Conservation (phyloP, 2,113 vertebrate species). For the Jacana jacana region DNA sequence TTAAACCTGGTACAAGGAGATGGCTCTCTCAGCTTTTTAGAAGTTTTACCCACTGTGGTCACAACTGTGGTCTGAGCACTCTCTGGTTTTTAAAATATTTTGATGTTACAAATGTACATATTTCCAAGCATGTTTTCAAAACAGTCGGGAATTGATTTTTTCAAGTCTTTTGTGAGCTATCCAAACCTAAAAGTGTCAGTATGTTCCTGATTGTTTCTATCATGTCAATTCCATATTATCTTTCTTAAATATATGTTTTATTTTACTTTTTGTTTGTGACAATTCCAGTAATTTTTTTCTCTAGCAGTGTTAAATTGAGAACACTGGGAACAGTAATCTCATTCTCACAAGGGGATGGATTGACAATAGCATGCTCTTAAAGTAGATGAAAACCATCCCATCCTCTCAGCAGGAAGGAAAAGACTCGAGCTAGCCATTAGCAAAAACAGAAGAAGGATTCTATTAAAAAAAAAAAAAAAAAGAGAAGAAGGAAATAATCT, state of each 20-base stretch:
- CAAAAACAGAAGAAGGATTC: not conserved
- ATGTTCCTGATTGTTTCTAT: constrained; percentile 5
- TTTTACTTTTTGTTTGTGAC: constrained; percentile 20
- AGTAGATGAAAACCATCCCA: not conserved
- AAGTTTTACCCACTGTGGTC: not conserved
- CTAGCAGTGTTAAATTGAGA: constrained; percentile 23
- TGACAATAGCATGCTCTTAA: not conserved
- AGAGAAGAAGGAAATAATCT: not conserved
- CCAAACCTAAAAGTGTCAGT: constrained; percentile 48
- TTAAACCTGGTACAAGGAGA: not conserved
- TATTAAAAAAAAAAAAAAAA: not conserved
- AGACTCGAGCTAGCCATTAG: not conserved
- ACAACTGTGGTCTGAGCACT: not conserved
- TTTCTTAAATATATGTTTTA: not conserved
- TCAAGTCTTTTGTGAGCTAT: constrained; percentile 17
- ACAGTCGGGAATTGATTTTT: not conserved
- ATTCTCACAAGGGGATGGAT: constrained; percentile 16
- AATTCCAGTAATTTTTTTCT: constrained; percentile 53
- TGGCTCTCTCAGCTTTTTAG: not conserved
- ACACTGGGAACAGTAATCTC: constrained; percentile 48
- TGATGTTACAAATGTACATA: not conserved
- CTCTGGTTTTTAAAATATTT: not conserved
- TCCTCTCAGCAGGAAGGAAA: not conserved
- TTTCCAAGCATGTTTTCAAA: not conserved
- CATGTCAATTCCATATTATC: constrained; percentile 21